Evolutionary conservation across 2,113 vertebrate species (phyloP).

Genomic region (Rhabdornis inornatus): DNA sequence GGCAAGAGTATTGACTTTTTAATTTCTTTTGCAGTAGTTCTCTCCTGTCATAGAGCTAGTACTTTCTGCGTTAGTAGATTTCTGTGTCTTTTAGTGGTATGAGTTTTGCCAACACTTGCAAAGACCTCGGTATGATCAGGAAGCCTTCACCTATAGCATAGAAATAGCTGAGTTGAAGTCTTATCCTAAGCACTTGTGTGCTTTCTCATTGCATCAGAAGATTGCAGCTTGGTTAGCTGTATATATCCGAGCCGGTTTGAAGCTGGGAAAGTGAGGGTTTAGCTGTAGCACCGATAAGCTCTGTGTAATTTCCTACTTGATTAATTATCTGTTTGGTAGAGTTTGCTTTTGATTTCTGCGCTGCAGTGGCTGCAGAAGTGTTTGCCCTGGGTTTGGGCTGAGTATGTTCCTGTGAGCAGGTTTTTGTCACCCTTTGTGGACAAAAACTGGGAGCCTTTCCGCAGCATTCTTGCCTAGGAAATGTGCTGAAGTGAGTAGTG

Average conservation of each 20-base stretch:
- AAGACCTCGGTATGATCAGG: fast-evolving
- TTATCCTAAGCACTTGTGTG: not conserved
- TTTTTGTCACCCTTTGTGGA: not conserved
- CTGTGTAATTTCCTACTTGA: not conserved
- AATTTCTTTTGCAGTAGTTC: not conserved
- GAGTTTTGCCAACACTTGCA: not conserved
- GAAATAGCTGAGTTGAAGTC: not conserved
- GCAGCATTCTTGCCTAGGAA: not conserved
- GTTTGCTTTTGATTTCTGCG: not conserved
- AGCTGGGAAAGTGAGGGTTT: not conserved
- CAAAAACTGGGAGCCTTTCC: not conserved
- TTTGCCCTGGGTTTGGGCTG: not conserved
- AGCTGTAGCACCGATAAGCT: not conserved
- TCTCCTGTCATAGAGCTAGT: not conserved
- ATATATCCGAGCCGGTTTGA: fast-evolving
- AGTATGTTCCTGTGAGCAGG: not conserved
- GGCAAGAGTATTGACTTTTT: not conserved
- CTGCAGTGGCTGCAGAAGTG: not conserved
- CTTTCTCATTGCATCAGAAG: not conserved
- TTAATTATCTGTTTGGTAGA: not conserved
- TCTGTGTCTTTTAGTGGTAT: not conserved
- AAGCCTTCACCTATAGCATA: not conserved
- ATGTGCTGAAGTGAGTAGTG: not conserved
- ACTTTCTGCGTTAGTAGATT: not conserved
- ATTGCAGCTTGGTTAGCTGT: not conserved